phyloP scores from a whole-genome alignment of 2,888 invertebrate species.

The Euclidia mi region DNA sequence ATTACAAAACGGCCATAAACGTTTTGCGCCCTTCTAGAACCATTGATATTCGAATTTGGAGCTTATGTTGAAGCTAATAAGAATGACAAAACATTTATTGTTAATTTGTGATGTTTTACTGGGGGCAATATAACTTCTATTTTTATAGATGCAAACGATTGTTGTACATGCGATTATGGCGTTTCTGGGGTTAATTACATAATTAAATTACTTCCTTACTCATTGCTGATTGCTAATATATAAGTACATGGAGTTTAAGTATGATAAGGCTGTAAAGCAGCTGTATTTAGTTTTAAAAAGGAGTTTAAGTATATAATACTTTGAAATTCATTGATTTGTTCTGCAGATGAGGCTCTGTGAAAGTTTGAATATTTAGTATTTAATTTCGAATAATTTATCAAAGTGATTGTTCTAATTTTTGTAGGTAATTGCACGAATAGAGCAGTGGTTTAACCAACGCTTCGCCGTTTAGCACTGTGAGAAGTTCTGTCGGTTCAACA shows the following conservation, averaged over 20 bases:
- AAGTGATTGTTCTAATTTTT: too few species aligned
- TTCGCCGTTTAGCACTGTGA: too few species aligned
- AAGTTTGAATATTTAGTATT: too few species aligned
- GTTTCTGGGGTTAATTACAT: slow-evolving; percentile 76
- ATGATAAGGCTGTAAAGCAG: slow-evolving; percentile 28
- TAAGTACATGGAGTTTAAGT: slow-evolving; percentile 33
- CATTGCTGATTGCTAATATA: slow-evolving; percentile 52
- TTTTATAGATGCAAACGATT: slow-evolving; percentile 64
- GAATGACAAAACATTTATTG: slow-evolving; percentile 16
- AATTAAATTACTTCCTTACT: slow-evolving; percentile 73
- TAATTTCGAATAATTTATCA: too few species aligned
- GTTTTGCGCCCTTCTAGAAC: slow-evolving; percentile 41
- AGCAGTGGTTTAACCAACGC: too few species aligned
- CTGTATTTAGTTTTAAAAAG: slow-evolving; percentile 10
- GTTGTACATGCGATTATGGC: slow-evolving; percentile 74
- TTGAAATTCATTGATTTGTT: too few species aligned
- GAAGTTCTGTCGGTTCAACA: too few species aligned
- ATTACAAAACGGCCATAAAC: slow-evolving; percentile 59
- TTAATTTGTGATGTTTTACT: slow-evolving; percentile 17
- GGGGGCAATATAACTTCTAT: slow-evolving; percentile 42
- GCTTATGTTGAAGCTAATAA: slow-evolving; percentile 39
- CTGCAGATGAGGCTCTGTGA: too few species aligned
- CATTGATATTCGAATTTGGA: slow-evolving; percentile 29
- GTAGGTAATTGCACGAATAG: too few species aligned
- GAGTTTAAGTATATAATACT: too few species aligned